Conservation (phyloP, 2,888 invertebrate species). For the Apomyelois bistriatella region DNA sequence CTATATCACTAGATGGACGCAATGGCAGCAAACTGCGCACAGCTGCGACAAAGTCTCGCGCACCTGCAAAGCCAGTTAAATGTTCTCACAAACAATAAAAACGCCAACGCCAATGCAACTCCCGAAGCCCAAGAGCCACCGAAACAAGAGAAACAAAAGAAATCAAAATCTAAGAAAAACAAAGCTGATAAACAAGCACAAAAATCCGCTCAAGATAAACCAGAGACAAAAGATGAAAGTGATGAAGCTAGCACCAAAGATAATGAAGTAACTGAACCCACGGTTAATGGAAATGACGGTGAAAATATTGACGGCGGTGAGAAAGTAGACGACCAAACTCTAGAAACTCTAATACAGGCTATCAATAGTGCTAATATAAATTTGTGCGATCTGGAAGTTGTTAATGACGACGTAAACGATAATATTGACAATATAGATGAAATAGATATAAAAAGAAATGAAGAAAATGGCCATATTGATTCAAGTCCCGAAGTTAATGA, state of each 20-base stretch:
- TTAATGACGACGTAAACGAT: conserved; percentile 33
- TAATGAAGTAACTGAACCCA: conserved; percentile 26
- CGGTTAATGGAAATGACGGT: conserved; percentile 21
- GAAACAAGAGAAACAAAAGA: conserved; percentile 60
- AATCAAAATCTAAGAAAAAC: conserved; percentile 66
- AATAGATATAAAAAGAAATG: conserved; percentile 22
- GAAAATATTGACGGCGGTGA: conserved; percentile 26
- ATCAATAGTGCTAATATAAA: conserved; percentile 58
- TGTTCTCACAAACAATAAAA: conserved; percentile 55
- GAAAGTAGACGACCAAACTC: conserved; percentile 49
- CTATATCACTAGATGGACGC: conserved; percentile 69
- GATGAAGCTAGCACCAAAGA: conserved; percentile 26
- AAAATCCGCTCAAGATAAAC: conserved; percentile 34
- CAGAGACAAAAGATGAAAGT: conserved; percentile 32
- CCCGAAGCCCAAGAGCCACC: conserved; percentile 43
- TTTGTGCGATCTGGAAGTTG: conserved; percentile 50
- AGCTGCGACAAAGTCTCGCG: conserved; percentile 79
- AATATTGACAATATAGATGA: conserved; percentile 14
- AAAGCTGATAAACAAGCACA: conserved; percentile 41
- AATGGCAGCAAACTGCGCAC: conserved; percentile 81
- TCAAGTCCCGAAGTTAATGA: conserved; percentile 14
- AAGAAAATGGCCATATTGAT: conserved; percentile 3
- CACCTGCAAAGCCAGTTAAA: conserved; percentile 80
- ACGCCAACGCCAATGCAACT: conserved; percentile 21
- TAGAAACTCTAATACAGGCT: conserved; percentile 59